Evolutionary conservation across 1,140 invertebrate species (phyloP).

Genomic region (Chionoecetes opilio): DNA sequence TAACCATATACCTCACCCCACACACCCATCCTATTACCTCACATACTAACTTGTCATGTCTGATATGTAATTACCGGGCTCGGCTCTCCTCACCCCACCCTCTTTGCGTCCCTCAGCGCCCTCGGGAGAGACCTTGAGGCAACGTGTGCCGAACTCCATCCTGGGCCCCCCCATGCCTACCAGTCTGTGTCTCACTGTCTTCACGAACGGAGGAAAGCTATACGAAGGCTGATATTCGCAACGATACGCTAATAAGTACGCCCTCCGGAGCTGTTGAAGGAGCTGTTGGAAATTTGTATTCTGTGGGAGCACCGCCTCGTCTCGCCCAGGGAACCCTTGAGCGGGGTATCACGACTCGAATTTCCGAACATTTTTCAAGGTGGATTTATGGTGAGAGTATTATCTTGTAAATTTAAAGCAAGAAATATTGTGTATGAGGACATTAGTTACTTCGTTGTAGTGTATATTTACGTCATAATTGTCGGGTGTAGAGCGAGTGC

Average conservation of each 20-base stretch:
- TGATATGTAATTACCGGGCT: too few species aligned
- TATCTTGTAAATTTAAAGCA: neutral
- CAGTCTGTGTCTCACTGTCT: neutral
- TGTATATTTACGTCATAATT: constrained; percentile 4
- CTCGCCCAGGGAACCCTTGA: neutral
- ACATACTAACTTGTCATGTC: too few species aligned
- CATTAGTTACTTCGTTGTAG: neutral
- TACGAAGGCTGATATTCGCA: neutral
- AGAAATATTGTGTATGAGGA: neutral
- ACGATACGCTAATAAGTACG: neutral
- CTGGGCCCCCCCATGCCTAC: neutral
- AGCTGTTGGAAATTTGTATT: neutral
- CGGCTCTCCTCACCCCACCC: too few species aligned
- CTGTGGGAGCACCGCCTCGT: neutral
- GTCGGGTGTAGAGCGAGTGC: neutral
- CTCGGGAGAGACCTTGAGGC: too few species aligned
- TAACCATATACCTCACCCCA: too few species aligned
- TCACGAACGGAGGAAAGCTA: neutral
- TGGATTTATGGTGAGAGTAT: neutral
- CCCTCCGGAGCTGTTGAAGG: constrained; percentile 13
- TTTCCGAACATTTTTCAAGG: neutral
- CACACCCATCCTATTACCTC: too few species aligned
- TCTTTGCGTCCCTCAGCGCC: too few species aligned
- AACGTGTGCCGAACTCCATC: neutral
- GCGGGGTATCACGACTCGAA: neutral